These are phyloP conservation scores for Orthosia cruda DNA, from an alignment of 2,888 invertebrate genomes.

Conservation along the genomic window DNA sequence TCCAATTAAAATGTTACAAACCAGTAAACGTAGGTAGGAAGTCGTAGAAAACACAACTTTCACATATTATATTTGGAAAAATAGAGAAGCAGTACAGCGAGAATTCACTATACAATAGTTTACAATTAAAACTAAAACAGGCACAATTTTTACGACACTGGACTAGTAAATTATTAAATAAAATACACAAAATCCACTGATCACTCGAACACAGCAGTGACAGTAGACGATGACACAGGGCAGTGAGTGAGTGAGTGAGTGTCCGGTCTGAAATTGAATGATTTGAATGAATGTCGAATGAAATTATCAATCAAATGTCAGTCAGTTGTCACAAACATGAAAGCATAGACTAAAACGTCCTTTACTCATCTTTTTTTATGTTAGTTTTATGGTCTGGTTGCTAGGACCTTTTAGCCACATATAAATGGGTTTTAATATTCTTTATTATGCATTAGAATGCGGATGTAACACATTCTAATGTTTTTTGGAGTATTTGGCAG, in stretches of 20 bases:
- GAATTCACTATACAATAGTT: conserved; percentile 19
- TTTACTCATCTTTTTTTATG: too few species aligned
- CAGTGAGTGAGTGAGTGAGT: background rate
- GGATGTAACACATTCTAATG: too few species aligned
- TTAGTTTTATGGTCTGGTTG: too few species aligned
- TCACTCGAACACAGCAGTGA: background rate
- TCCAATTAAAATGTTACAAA: conserved; percentile 51
- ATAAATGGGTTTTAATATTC: too few species aligned
- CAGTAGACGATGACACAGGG: background rate
- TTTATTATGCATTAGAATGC: too few species aligned
- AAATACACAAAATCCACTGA: conserved; percentile 26
- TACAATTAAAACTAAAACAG: conserved; percentile 4
- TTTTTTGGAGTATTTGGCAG: too few species aligned
- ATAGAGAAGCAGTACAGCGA: conserved; percentile 1
- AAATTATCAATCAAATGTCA: conserved; percentile 1
- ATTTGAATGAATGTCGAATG: background rate
- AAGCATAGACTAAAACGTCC: too few species aligned
- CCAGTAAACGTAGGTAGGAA: conserved; percentile 56
- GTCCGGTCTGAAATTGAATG: too few species aligned
- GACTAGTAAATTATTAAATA: conserved; percentile 11
- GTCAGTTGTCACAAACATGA: too few species aligned
- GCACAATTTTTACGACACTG: conserved; percentile 8
- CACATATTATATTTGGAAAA: conserved; percentile 58
- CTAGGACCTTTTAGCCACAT: too few species aligned
- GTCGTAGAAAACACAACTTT: conserved; percentile 60